Evolutionary conservation across 2,888 invertebrate genomes (phyloP).

Genomic region (Pollenia amentaria): DNA sequence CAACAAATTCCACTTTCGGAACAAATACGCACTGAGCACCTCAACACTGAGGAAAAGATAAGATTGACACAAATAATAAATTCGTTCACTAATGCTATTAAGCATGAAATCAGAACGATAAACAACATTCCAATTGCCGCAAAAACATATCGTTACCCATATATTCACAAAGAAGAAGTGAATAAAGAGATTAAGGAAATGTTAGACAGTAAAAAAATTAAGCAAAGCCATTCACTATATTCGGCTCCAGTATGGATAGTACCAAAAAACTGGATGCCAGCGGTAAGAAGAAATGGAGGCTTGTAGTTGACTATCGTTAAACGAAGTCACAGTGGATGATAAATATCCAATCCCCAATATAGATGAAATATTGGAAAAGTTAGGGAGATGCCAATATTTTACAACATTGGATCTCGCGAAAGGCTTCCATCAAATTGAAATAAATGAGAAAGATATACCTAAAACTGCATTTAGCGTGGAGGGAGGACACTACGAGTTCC

Average conservation of each 20-base stretch:
- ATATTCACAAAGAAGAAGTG: constrained; percentile 51
- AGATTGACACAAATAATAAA: neutral
- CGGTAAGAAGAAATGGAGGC: constrained; percentile 29
- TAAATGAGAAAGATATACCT: neutral
- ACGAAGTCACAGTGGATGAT: no score
- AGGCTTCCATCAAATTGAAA: no score
- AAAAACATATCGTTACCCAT: constrained; percentile 47
- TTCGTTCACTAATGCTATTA: constrained; percentile 40
- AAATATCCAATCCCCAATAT: no score
- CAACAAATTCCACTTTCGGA: no score
- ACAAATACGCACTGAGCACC: constrained; percentile 25
- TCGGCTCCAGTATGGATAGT: constrained; percentile 64
- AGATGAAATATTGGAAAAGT: no score
- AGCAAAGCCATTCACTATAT: no score
- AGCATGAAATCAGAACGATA: constrained; percentile 28
- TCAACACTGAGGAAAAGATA: constrained; percentile 4
- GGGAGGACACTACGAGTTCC: constrained; percentile 61
- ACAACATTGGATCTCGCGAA: no score
- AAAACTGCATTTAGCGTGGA: neutral
- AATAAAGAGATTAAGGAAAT: constrained; percentile 57
- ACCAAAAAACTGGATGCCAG: constrained; percentile 64
- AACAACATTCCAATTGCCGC: constrained; percentile 33
- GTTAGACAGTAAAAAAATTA: no score
- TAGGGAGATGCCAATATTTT: no score
- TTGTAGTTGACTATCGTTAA: constrained; percentile 51